Base-by-base conservation (phyloP, 2,113 vertebrate genomes). In the Phyllostomus discolor region DNA sequence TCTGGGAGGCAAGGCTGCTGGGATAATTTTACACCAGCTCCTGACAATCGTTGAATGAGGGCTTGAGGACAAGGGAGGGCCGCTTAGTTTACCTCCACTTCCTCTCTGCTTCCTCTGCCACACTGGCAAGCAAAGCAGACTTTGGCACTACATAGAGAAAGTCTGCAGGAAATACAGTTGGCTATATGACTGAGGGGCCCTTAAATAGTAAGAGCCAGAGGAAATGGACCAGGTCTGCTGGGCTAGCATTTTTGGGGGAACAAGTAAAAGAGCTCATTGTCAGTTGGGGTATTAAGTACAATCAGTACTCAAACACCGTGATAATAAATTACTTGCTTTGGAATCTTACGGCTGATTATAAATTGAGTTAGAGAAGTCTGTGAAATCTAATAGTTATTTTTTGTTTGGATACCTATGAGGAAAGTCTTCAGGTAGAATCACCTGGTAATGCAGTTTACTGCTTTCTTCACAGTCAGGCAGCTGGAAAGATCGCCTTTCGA, bases 201-300 rank as follows among this genome's bases (percentile, higher is more conserved):
- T 96, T 99, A 54, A 41, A 79, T 24, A 90, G 87, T 28, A 20
- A 97, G 31, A 66, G 82, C 86, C 8, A 41, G 5, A 24, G 43
- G 12, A 50, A 81, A 97, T 99, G 57, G 5, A 28, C 1, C 94
- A 98, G 48, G 97, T 98, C 46, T 98, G 99, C 24, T 81, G 54
- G 52, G 1, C 0, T n/a, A 95, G 97, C 28, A 59, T 99, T 24
- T 38, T 98, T 38, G 52, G 82, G 67, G 98, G 69, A 54, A 92
- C 76, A 97, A 98, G 92, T 99, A 99, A 99, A 88, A 70, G 15
- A 92, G 7, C 96, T 99, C 38, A 95, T 98, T 62, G 75, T 26
- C 38, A 82, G 38, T 16, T 94, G 98, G n/a, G 48, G 8, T 76
- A 80, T 95, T 28, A 88, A 57, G 4, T 90, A 98, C 78, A 98